Base-by-base conservation (phyloP, 2,888 invertebrate species). In the Eupithecia centaureata region DNA sequence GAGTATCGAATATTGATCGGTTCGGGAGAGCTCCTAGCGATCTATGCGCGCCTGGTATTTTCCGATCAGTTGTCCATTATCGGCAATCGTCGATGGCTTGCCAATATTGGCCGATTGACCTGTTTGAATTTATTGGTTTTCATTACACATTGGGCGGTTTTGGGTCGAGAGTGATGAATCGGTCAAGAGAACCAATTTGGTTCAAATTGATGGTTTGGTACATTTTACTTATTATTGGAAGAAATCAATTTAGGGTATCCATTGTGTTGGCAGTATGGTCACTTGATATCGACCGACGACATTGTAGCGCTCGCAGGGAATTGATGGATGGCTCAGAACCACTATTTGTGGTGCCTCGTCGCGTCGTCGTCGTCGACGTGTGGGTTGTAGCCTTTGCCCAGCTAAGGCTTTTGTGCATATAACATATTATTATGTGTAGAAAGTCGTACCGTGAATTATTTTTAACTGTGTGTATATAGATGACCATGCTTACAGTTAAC, bases 41-140 rank as follows among this genome's bases (percentile, higher is more conserved):
- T 25, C 77, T 72, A 78, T 91, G 86, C 12, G 58, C 57, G 73
- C 91, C 90, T 91, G 77, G 91, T 92, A 87, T 82, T 89, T 90
- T 85, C 88, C 88, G 88, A 92, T 91, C 90, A 83, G 85, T 85
- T 87, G 85, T 86, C 85, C 88, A 88, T 91, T 91, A 91, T 91
- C 85, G 91, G 84, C 74, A 85, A 89, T 87, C 83, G 85, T 83
- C 90, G 84, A 92, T 91, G 87, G 73, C 68, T 70, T 77, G 47
- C 81, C 85, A 84, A 89, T 54, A 58, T 35, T 18, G 33, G 57
- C 61, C 42, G 32, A 42, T 54, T 61, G 42, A 61, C 52, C 58
- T 30, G 32, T 30, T 30, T 28, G 30, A 56, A 52, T 52, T 52
- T 52, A 52, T 52, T 52, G 52, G 25, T 25, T 13, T 52, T 52